Percentiles rank a stretch among this genome's conserved stretches.
Conservation (phyloP, 1,140 invertebrate genomes). For the Drosophila pachea region DNA sequence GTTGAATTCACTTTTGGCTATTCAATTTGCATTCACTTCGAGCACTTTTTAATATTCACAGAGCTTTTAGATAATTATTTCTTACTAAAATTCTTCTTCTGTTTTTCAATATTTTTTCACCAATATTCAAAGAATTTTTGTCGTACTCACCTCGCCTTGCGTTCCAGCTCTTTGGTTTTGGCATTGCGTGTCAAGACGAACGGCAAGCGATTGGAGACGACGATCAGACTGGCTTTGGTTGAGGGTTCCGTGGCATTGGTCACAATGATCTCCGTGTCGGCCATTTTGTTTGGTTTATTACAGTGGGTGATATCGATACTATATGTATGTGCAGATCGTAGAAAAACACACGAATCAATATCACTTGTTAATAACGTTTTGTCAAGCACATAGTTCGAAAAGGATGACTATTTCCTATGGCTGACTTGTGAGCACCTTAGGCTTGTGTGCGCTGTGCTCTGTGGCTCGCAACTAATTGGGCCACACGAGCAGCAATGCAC, state of each 20-base stretch:
- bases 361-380: conserved; percentile 1
- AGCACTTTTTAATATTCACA: no score
- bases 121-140: neutral
- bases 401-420: neutral
- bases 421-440: neutral
- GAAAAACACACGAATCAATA: conserved; percentile 14
- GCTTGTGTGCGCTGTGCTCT: neutral
- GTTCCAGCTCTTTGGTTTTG: conserved; percentile 84
- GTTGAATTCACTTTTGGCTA: neutral
- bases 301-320: neutral
- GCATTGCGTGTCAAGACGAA: conserved; percentile 90
- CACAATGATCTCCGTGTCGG: conserved; percentile 76
- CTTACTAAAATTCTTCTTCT: neutral
- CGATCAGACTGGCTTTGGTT: conserved; percentile 87
- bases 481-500: conserved; percentile 27
- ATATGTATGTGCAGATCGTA: conserved; percentile 1
- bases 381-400: conserved; percentile 7
- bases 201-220: conserved; percentile 93
- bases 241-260: conserved; percentile 68
- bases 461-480: conserved; percentile 37
- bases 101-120: neutral
- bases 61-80: no score
- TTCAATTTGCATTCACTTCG: neutral
- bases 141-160: conserved; percentile 88
- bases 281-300: conserved; percentile 43